These are phyloP conservation scores for Centroberyx gerrardi DNA, from an alignment of 2,797 vertebrate species.

Conservation along the genomic window DNA sequence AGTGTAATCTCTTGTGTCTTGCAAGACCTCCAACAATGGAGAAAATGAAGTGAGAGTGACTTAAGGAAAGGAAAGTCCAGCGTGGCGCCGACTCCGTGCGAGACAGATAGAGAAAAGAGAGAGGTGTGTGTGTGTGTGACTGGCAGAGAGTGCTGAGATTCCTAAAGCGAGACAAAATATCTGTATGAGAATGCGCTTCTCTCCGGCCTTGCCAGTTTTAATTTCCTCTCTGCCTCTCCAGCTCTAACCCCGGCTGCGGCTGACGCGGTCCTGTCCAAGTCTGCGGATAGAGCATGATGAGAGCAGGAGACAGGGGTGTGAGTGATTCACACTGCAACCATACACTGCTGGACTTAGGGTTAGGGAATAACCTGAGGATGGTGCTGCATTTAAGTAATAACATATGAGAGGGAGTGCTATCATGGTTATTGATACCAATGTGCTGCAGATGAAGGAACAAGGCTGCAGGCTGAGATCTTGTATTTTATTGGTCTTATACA, in stretches of 20 bases:
- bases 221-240: background rate
- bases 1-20: background rate
- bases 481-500: too few relatives aligned
- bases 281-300: constrained; percentile 2
- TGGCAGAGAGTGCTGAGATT: background rate
- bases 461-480: too few relatives aligned
- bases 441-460: too few relatives aligned
- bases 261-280: background rate
- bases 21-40: background rate
- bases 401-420: background rate
- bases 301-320: background rate
- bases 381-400: background rate
- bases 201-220: constrained; percentile 2
- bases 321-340: background rate
- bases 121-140: too few relatives aligned
- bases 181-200: background rate
- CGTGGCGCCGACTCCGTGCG: background rate
- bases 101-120: background rate
- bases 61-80: constrained; percentile 1
- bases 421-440: too few relatives aligned
- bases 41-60: background rate
- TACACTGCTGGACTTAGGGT: too few relatives aligned
- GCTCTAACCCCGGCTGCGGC: background rate
- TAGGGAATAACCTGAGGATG: background rate
- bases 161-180: constrained; percentile 1